Base-by-base conservation (phyloP, 2,113 vertebrate species). In the Mustela lutreola region DNA sequence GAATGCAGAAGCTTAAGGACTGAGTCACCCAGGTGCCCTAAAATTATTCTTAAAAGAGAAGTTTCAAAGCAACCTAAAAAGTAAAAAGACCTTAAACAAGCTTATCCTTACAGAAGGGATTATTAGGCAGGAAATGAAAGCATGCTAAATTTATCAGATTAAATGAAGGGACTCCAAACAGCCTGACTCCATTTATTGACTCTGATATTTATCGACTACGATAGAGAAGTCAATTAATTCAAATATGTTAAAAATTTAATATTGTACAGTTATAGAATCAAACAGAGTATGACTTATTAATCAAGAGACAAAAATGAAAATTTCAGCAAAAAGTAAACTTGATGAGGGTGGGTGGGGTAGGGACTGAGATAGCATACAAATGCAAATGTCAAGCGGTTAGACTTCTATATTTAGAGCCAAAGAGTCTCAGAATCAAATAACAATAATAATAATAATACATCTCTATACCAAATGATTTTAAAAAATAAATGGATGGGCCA, bases 361-460 rank as follows among this genome's bases (percentile, higher is more conserved):
- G 11, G 15, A 11, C 3, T 53, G 79, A 88, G 21, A 58, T 1
- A 85, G 7, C 42, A 58, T 63, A 87, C 48, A 6, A 86, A 79
- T 18, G 4, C 33, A 90, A 92, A 62, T 15, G 6, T 71, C 85
- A 33, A 67, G 31, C 33, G 63, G 14, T 67, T 83, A 80, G 33
- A 42, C 8, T 71, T 31, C 53, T 70, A 56, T 53, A 84, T 9
- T 81, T 33, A 73, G 85, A 70, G 19, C 94, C 39, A 79, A 39
- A 93, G 58, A 73, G 76, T 65, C 45, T 84, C 45, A 83, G 28
- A 75, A 92, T 31, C 8, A 45, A 92, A 92, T 94, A 93, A 70
- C 56, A 26, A 80, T 9, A 73, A 87, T 4, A 42, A 83, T 0
- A 91, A 75, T 26, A 58, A 78, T 39, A 11, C 11, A 56, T 4